Percentiles rank a stretch among this genome's conserved stretches.
phyloP scores from a whole-genome alignment of 2,797 vertebrate species.

The Chrosomus eos region DNA sequence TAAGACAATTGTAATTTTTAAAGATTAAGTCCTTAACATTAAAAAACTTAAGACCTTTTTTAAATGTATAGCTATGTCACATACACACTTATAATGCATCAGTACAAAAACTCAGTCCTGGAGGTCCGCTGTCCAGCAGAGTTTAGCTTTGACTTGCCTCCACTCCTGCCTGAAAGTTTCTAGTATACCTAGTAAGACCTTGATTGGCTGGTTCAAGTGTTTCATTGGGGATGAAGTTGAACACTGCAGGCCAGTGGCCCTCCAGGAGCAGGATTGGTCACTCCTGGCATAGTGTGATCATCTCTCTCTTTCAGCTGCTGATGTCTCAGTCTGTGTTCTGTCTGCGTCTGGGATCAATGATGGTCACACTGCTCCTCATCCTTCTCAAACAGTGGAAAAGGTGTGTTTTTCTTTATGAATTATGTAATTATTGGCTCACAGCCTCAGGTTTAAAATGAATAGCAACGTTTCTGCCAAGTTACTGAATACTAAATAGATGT shows the following conservation, averaged over 20 bases:
- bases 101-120: neutral
- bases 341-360: conserved; percentile 93
- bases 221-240: neutral
- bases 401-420: conserved; percentile 69
- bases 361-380: conserved; percentile 90
- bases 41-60: neutral
- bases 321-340: conserved; percentile 85
- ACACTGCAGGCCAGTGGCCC: too few species aligned
- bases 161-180: neutral
- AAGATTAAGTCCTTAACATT: neutral
- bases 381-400: conserved; percentile 93
- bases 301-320: conserved; percentile 79
- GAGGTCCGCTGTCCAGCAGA: too few species aligned
- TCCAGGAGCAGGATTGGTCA: neutral
- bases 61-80: neutral
- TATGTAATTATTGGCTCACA: neutral
- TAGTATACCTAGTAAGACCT: neutral
- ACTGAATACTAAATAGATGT: neutral
- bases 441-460: neutral
- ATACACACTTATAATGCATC: neutral
- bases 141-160: neutral
- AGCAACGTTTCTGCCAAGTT: neutral
- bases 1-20: neutral
- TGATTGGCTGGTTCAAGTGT: neutral
- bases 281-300: neutral